Evolutionary conservation across 2,113 vertebrate species (phyloP), one percentile per base, ranked within the genome.

Genomic region (Thomomys bottae): DNA sequence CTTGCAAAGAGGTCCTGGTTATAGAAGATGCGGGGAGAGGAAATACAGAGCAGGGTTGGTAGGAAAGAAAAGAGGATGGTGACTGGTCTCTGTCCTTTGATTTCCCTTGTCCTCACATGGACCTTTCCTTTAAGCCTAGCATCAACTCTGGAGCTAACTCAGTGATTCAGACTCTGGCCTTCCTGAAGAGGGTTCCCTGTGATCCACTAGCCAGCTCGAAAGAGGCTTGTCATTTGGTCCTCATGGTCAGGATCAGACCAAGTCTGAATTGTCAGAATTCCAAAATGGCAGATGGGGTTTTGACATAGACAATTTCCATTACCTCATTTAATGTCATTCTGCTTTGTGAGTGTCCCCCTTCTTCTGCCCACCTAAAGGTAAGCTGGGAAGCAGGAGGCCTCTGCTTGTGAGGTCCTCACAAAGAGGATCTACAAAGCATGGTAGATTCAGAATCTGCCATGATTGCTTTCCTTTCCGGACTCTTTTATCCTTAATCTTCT

Each of bases 401-500:
- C 8, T 10, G 75, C 84, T 30, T 66, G 26, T 0, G 5, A 92
- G 75, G 70, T 6, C 49, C 49, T 3, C 49, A 54, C 49, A 54
- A 54, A 54, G 49, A 15, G 49, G 18, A 14, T 54, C 49, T 54
- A 54, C 49, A 4, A 15, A 54, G 18, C 49, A 54, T 18, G 49
- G 49, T 17, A 54, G 49, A 54, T 54, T 54, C 49, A 54, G 49
- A 3, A 54, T 12, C 57, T 30, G 3, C 1, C 36, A 0, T 1
- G 5, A 18, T 80, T 30, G 0, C 26, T 75, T 67, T 85, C 76
- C 79, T 21, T 26, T 0, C 28, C 84, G 86, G 1, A 4, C 6
- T 59, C 57, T 92, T 95, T 93, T 18, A 88, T 89, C 84, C 80
- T 75, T 88, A 88, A 12, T 95, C 94, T 64, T 80, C 96, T 88